Conservation (phyloP, 2,888 invertebrate species). For the Euzophera pinguis region DNA sequence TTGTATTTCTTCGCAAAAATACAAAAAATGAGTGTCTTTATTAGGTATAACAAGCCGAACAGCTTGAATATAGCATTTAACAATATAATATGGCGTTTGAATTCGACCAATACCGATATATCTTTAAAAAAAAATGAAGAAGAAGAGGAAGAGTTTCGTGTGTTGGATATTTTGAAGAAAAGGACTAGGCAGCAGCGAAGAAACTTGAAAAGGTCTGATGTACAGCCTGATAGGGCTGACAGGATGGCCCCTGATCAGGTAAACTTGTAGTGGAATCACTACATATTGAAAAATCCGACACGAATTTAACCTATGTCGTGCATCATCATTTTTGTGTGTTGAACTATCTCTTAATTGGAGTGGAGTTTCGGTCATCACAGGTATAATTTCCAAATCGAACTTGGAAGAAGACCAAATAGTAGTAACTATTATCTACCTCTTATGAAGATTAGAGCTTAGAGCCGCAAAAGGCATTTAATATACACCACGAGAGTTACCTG, state of each 20-base stretch:
- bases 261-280: constrained; percentile 5
- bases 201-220: constrained; percentile 41
- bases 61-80: constrained; percentile 41
- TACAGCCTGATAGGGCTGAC: constrained; percentile 67
- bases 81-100: constrained; percentile 58
- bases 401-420: too few relatives aligned
- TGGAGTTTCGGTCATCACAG: too few relatives aligned
- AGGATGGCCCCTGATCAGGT: constrained; percentile 70
- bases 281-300: too few relatives aligned
- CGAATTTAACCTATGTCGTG: background rate
- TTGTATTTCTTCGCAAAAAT: constrained; percentile 13
- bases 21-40: constrained; percentile 61
- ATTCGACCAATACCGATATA: constrained; percentile 51
- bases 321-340: too few relatives aligned
- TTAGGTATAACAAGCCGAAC: constrained; percentile 49
- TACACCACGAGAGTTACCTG: too few relatives aligned
- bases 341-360: too few relatives aligned
- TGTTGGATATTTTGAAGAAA: constrained; percentile 71
- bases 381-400: too few relatives aligned
- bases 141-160: constrained; percentile 73
- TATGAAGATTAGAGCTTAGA: too few relatives aligned
- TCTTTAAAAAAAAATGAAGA: constrained; percentile 45
- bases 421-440: too few relatives aligned
- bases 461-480: too few relatives aligned
- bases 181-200: constrained; percentile 43